Percentiles rank a stretch among this genome's conserved stretches.
Conservation (phyloP, 2,888 invertebrate genomes). For the Drosophila anceps region DNA sequence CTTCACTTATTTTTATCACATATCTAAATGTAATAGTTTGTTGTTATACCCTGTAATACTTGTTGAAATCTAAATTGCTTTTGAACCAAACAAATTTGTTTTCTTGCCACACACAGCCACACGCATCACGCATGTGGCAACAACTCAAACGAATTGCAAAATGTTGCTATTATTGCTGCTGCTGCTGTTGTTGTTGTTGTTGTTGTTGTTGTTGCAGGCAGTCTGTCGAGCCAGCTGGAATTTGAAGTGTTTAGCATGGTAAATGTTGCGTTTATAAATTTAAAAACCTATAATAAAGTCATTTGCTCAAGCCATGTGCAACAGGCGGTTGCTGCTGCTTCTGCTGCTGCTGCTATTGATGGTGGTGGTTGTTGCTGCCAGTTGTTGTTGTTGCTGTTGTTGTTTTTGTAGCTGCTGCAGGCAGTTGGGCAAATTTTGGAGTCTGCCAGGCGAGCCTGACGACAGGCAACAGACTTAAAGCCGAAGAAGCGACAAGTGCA, state of each 20-base stretch:
- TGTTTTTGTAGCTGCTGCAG: slow-evolving; percentile 26
- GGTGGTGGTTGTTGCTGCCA: slow-evolving; percentile 6
- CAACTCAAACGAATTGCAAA: slow-evolving; percentile 33
- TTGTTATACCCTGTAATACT: not conserved
- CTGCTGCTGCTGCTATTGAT: not conserved
- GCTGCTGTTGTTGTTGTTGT: slow-evolving; percentile 15
- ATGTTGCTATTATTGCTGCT: slow-evolving; percentile 19
- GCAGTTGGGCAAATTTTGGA: slow-evolving; percentile 31
- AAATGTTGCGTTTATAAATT: slow-evolving; percentile 79
- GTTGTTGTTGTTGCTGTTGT: slow-evolving; percentile 8
- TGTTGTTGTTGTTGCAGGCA: slow-evolving; percentile 11
- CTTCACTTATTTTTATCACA: no score
- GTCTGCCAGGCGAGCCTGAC: slow-evolving; percentile 14
- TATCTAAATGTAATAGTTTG: no score
- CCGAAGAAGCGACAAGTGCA: slow-evolving; percentile 27
- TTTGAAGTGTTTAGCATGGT: slow-evolving; percentile 68
- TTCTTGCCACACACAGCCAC: slow-evolving; percentile 20
- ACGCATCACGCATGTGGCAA: slow-evolving; percentile 9
- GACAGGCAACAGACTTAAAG: slow-evolving; percentile 17
- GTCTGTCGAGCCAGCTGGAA: slow-evolving; percentile 56
- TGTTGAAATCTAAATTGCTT: not conserved
- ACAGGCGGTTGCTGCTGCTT: slow-evolving; percentile 24
- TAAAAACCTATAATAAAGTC: slow-evolving; percentile 80
- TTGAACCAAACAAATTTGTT: not conserved
- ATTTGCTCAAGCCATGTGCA: slow-evolving; percentile 69